These are phyloP conservation scores for Trinorchestia longiramus DNA, from an alignment of 1,140 invertebrate genomes.

Conservation along the genomic window DNA sequence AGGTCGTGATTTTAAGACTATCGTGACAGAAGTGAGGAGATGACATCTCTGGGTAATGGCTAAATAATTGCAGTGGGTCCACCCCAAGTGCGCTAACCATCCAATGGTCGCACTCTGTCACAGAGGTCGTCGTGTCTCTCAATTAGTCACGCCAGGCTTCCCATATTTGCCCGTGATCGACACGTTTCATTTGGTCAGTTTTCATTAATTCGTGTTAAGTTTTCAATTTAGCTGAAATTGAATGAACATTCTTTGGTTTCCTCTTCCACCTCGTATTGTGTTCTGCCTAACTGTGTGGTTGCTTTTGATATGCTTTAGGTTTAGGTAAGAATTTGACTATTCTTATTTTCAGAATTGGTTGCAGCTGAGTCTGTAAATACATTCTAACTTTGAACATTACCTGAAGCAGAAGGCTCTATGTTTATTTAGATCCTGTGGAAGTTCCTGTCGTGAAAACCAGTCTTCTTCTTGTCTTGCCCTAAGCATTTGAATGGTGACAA, in stretches of 20 bases:
- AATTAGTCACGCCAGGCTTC: neutral
- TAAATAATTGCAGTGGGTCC: neutral
- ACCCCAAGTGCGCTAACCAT: conserved; percentile 30
- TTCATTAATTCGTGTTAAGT: neutral
- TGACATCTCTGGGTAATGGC: conserved; percentile 36
- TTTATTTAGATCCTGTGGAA: too few species aligned
- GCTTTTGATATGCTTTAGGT: neutral
- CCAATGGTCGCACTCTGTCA: neutral
- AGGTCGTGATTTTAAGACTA: conserved; percentile 41
- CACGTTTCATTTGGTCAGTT: neutral
- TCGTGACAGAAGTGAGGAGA: conserved; percentile 52
- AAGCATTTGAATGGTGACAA: too few species aligned
- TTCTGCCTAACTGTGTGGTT: neutral
- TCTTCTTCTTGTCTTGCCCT: too few species aligned
- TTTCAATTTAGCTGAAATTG: neutral
- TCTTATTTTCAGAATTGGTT: too few species aligned
- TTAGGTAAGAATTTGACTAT: too few species aligned
- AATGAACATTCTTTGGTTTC: neutral
- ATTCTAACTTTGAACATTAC: too few species aligned
- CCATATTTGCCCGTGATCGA: conserved; percentile 39
- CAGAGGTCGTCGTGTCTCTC: neutral
- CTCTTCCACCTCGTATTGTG: neutral
- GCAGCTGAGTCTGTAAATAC: too few species aligned
- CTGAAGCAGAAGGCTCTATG: too few species aligned
- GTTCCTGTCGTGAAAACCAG: too few species aligned